Conservation (phyloP, 2,113 vertebrate genomes). For the Tamias sibiricus region DNA sequence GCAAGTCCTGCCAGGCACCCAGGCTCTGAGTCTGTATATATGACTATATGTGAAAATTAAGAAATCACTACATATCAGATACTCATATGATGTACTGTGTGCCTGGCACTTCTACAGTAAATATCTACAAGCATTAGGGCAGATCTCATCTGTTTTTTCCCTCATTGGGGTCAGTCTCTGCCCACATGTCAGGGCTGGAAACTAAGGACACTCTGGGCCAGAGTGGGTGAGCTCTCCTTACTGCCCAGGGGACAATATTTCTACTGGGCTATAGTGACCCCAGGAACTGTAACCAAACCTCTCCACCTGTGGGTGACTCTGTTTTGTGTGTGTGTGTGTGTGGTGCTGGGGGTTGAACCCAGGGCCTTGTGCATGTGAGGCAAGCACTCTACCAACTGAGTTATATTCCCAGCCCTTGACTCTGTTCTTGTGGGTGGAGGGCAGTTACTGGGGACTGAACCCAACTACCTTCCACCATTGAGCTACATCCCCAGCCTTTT, state of each 20-base stretch:
- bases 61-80: neutral
- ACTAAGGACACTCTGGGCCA: neutral
- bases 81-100: neutral
- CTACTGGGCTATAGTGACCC: neutral
- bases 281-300: too few species aligned
- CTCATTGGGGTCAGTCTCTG: neutral
- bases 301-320: neutral
- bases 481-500: too few species aligned
- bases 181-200: accelerated
- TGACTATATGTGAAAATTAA: neutral
- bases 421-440: neutral
- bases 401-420: too few species aligned
- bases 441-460: too few species aligned
- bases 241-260: neutral
- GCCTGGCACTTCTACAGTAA: neutral
- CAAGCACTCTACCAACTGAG: too few species aligned
- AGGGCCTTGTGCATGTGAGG: too few species aligned
- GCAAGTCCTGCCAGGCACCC: neutral
- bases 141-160: neutral
- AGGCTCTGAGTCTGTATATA: neutral
- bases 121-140: neutral
- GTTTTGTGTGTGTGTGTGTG: too few species aligned
- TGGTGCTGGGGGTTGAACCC: too few species aligned
- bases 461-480: too few species aligned
- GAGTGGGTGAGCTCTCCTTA: neutral